These are phyloP conservation scores for Helarctos malayanus DNA, from an alignment of 2,797 vertebrate genomes.

Conservation along the genomic window DNA sequence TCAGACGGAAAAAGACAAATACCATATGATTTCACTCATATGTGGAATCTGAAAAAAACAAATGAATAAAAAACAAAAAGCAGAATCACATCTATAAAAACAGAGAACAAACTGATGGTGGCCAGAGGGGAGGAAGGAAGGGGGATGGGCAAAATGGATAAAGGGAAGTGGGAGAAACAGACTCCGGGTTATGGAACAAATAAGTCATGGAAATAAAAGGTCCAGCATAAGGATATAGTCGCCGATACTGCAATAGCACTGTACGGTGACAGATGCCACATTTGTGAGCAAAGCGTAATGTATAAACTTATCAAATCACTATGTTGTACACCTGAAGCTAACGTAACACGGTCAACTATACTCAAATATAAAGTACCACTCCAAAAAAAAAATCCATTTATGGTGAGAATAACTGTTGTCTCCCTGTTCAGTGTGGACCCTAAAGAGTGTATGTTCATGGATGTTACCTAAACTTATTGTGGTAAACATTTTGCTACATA, in stretches of 20 bases:
- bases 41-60: background rate
- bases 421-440: background rate
- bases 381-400: background rate
- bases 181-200: background rate
- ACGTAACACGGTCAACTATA: background rate
- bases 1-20: background rate
- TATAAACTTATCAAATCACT: background rate
- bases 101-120: background rate
- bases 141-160: background rate
- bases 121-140: background rate
- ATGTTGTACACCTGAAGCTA: background rate
- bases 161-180: background rate
- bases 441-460: background rate
- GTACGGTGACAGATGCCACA: background rate
- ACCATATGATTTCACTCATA: background rate
- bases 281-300: background rate
- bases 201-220: background rate
- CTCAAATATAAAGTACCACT: background rate
- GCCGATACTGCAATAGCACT: background rate
- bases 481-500: background rate
- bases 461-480: background rate
- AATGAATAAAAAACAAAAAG: background rate
- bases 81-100: background rate
- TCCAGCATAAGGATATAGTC: background rate
- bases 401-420: slow-evolving; percentile 37